These are phyloP conservation scores for Euclidia mi DNA, from an alignment of 2,888 invertebrate species.

Conservation along the genomic window DNA sequence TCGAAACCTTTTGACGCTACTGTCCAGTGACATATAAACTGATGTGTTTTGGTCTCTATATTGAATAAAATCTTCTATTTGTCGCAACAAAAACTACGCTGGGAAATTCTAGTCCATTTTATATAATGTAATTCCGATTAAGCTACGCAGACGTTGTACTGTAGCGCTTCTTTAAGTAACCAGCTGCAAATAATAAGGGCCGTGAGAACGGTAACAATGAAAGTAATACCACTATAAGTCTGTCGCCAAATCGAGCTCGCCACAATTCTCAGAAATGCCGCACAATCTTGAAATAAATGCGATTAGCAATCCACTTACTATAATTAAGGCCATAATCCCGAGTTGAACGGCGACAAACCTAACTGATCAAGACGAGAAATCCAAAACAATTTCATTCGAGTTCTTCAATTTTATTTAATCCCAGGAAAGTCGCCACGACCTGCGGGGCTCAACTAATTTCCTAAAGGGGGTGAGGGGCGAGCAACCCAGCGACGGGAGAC, in stretches of 20 bases:
- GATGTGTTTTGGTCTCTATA: too few species aligned
- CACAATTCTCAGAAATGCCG: constrained; percentile 52
- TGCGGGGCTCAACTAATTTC: constrained; percentile 86
- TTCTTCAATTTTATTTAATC: constrained; percentile 87
- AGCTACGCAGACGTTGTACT: too few species aligned
- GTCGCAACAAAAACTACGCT: too few species aligned
- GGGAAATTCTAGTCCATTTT: too few species aligned
- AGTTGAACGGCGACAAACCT: constrained; percentile 70
- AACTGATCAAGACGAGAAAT: constrained; percentile 79
- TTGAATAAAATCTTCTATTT: too few species aligned
- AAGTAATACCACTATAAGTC: constrained; percentile 50
- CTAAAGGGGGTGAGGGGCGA: constrained; percentile 66
- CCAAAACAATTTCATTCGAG: constrained; percentile 84
- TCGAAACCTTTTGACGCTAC: too few species aligned
- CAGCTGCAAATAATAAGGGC: constrained; percentile 37
- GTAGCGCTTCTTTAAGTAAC: constrained; percentile 29
- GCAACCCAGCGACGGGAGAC: constrained; percentile 61
- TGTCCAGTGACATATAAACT: too few species aligned
- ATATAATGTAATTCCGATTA: constrained; percentile 10
- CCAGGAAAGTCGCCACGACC: constrained; percentile 80
- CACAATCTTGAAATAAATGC: constrained; percentile 68
- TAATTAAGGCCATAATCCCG: constrained; percentile 77
- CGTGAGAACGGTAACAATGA: constrained; percentile 39
- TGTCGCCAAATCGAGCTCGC: constrained; percentile 52
- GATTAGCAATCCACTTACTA: constrained; percentile 80